phyloP scores from a whole-genome alignment of 2,113 vertebrate species.

The Pampusana beccarii region DNA sequence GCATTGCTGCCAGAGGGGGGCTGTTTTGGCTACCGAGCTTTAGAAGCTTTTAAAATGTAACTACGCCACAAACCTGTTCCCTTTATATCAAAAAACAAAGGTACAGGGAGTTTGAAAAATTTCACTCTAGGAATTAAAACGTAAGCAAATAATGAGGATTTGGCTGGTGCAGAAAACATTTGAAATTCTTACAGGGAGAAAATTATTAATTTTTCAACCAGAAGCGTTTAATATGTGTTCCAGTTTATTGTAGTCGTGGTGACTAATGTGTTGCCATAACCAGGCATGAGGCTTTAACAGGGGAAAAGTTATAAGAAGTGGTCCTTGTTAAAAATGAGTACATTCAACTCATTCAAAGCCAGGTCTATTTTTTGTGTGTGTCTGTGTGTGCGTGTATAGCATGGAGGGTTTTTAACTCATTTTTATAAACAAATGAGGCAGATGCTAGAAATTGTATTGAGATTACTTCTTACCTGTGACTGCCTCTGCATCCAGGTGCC shows the following conservation, averaged over 20 bases:
- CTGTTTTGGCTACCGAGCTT: not conserved
- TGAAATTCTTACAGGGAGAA: not conserved
- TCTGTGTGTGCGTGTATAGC: not conserved
- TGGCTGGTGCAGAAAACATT: not conserved
- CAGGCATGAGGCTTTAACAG: constrained; percentile 22
- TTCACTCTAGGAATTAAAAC: not conserved
- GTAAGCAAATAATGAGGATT: not conserved
- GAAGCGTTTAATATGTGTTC: not conserved
- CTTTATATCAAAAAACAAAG: not conserved
- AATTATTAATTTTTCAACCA: not conserved
- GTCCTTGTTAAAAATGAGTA: not conserved
- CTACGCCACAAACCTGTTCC: not conserved
- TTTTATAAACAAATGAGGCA: not conserved
- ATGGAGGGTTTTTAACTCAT: not conserved
- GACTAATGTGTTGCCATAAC: constrained; percentile 28
- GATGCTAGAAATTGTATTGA: not conserved
- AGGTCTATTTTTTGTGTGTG: not conserved
- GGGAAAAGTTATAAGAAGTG: constrained; percentile 7
- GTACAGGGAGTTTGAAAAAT: not conserved
- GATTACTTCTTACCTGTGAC: not conserved
- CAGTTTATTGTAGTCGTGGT: constrained; percentile 49
- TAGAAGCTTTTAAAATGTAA: not conserved
- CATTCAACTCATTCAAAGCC: not conserved
- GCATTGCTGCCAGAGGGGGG: not conserved
- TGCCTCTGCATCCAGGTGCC: not conserved